Percentiles rank a stretch among this genome's conserved stretches.
These are phyloP conservation scores for Elymnias hypermnestra DNA, from an alignment of 1,140 invertebrate species.

Conservation along the genomic window DNA sequence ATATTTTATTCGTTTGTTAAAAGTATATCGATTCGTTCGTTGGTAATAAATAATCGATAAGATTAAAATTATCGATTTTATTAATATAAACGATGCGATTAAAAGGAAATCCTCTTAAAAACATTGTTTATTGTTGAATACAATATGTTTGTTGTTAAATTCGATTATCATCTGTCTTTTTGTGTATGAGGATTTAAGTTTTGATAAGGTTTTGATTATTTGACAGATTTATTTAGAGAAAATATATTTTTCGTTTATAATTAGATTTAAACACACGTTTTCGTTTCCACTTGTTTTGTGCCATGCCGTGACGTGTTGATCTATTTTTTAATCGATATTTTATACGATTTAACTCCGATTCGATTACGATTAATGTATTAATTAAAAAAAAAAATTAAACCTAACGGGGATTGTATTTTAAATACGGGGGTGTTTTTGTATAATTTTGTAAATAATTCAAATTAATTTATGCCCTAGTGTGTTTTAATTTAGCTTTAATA, in stretches of 20 bases:
- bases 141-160: too few species aligned
- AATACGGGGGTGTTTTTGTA: slow-evolving; percentile 42
- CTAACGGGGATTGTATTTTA: slow-evolving; percentile 15
- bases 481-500: slow-evolving; percentile 69
- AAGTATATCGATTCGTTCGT: neutral
- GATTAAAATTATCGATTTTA: too few species aligned
- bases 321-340: slow-evolving; percentile 4
- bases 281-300: slow-evolving; percentile 32
- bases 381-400: neutral
- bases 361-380: slow-evolving; percentile 1
- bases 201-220: too few species aligned
- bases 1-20: neutral
- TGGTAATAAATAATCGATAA: too few species aligned
- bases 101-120: too few species aligned
- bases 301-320: slow-evolving; percentile 35
- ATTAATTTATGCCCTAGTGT: slow-evolving; percentile 64
- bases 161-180: neutral
- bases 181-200: too few species aligned
- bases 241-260: neutral
- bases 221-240: too few species aligned
- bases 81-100: too few species aligned
- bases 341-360: slow-evolving; percentile 4
- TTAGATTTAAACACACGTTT: neutral
- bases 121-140: too few species aligned
- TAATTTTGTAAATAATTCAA: slow-evolving; percentile 71